Evolutionary conservation across 2,113 vertebrate species (phyloP).

Genomic region (Arenaria interpres): DNA sequence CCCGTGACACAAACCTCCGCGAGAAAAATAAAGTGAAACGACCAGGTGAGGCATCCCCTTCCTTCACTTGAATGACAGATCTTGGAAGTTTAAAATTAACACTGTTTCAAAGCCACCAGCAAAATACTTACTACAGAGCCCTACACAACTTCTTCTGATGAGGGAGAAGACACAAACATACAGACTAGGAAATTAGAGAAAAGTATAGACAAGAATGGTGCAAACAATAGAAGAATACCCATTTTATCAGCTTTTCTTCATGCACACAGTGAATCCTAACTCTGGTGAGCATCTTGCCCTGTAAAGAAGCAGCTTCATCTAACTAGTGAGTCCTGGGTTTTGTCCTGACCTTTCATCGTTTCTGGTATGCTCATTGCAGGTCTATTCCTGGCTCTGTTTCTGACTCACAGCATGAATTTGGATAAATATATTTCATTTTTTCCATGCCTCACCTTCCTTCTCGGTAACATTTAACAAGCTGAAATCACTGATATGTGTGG

Average conservation of each 20-base stretch:
- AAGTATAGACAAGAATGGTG: not conserved
- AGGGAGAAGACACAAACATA: not conserved
- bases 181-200: fast-evolving
- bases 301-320: not conserved
- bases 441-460: not conserved
- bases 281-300: not conserved
- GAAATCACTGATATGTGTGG: not conserved
- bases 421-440: not conserved
- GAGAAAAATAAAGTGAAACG: not conserved
- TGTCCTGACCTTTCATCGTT: not conserved
- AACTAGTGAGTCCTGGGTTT: not conserved
- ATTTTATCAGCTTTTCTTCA: not conserved
- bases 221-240: not conserved
- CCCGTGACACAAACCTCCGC: not conserved
- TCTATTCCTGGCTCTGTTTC: slow-evolving; percentile 13
- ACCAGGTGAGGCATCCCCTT: not conserved
- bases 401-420: not conserved
- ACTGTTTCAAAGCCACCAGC: not conserved
- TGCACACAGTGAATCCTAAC: not conserved
- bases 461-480: not conserved
- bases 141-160: not conserved
- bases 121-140: not conserved
- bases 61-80: not conserved
- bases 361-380: not conserved
- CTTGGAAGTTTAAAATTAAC: not conserved